phyloP scores from a whole-genome alignment of 2,797 vertebrate species.

The Halcyon leucocephala region DNA sequence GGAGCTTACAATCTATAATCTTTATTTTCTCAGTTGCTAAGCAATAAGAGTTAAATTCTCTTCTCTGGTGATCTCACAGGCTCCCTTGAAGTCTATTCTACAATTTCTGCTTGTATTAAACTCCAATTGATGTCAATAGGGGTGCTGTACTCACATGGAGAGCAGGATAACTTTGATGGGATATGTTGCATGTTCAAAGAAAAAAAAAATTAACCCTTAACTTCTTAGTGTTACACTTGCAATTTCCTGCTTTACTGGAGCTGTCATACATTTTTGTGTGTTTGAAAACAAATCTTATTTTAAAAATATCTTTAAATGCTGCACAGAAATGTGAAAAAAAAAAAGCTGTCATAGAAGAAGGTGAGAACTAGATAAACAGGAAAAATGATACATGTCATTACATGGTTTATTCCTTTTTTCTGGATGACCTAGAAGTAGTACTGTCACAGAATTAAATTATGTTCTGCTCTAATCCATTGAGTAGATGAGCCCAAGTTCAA shows the following conservation, averaged over 20 bases:
- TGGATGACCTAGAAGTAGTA: neutral
- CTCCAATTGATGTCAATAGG: constrained; percentile 35
- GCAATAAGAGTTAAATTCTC: constrained; percentile 48
- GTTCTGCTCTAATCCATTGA: neutral
- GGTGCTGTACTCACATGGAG: constrained; percentile 13
- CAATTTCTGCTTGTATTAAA: constrained; percentile 23
- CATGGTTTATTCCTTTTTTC: neutral
- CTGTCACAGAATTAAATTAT: neutral
- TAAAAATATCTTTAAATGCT: neutral
- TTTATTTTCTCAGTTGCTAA: constrained; percentile 25
- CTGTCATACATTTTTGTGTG: neutral
- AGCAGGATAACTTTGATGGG: constrained; percentile 2
- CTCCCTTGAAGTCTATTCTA: constrained; percentile 32
- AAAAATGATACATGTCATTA: rapidly evolving
- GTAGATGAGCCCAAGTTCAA: neutral
- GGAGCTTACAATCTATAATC: neutral
- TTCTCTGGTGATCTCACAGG: neutral
- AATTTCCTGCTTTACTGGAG: neutral
- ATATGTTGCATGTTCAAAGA: neutral
- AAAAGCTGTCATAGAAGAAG: neutral
- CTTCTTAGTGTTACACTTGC: neutral
- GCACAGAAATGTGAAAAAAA: neutral
- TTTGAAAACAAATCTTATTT: neutral
- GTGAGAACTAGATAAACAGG: neutral
- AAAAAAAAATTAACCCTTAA: neutral